Evolutionary conservation across 2,113 vertebrate species (phyloP).

Genomic region (Burhinus oedicnemus): DNA sequence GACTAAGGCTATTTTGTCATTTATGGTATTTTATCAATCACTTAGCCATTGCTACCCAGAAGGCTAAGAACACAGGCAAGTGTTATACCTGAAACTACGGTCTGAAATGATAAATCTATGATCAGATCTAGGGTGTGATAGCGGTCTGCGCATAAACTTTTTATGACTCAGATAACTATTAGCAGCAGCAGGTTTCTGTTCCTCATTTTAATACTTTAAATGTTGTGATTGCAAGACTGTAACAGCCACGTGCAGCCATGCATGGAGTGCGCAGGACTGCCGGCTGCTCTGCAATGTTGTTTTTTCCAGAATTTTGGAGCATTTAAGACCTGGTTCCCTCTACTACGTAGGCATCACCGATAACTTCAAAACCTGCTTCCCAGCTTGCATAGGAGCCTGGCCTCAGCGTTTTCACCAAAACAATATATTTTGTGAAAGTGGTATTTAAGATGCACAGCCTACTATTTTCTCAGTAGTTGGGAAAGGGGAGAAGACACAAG

Average conservation of each 20-base stretch:
- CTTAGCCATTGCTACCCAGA: not conserved
- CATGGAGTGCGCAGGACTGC: accelerated
- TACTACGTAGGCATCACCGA: accelerated
- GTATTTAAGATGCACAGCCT: not conserved
- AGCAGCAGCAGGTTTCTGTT: not conserved
- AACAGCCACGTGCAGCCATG: accelerated
- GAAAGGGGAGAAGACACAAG: accelerated
- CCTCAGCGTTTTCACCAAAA: not conserved
- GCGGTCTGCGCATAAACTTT: not conserved
- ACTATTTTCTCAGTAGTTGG: accelerated
- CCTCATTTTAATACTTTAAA: not conserved
- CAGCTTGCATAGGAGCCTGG: not conserved
- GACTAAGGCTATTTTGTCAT: not conserved
- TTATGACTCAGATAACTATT: not conserved
- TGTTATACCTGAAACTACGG: not conserved
- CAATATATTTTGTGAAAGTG: accelerated
- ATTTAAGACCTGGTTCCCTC: not conserved
- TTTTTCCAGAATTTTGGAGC: not conserved
- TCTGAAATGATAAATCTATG: not conserved
- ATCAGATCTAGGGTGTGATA: not conserved
- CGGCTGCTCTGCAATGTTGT: not conserved
- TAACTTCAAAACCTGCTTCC: not conserved
- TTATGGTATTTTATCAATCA: not conserved
- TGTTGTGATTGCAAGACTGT: not conserved
- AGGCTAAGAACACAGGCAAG: not conserved